These are phyloP conservation scores for Ceyx margarethae DNA, from an alignment of 2,113 vertebrate species.

Conservation along the genomic window DNA sequence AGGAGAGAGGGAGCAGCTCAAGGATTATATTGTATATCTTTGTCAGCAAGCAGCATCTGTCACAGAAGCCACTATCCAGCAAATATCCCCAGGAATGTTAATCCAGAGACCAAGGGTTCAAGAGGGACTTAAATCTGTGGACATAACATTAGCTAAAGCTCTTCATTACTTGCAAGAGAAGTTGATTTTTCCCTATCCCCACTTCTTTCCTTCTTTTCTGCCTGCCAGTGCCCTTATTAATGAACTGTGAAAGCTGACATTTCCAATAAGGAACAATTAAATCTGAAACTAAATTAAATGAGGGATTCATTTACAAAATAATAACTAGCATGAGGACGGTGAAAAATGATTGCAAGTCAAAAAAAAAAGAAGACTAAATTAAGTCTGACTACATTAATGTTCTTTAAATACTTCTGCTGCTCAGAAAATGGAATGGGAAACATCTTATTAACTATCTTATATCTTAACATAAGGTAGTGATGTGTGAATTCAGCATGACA, in stretches of 20 bases:
- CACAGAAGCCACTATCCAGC: neutral
- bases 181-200: neutral
- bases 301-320: conserved; percentile 72
- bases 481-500: neutral
- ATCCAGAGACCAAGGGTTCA: neutral
- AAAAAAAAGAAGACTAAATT: conserved; percentile 50
- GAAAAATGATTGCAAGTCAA: conserved; percentile 48
- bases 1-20: neutral
- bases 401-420: conserved; percentile 56
- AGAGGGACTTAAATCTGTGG: neutral
- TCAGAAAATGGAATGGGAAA: conserved; percentile 55
- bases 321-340: conserved; percentile 42
- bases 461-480: neutral
- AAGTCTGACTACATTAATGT: conserved; percentile 59
- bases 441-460: conserved; percentile 26
- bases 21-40: neutral
- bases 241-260: conserved; percentile 70
- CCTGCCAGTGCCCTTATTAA: conserved; percentile 45
- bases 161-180: neutral
- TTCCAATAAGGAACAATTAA: conserved; percentile 72
- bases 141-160: neutral
- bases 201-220: neutral
- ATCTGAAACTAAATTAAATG: conserved; percentile 60
- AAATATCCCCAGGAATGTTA: neutral
- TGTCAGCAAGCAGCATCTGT: neutral